Evolutionary conservation across 2,888 invertebrate genomes (phyloP).

Genomic region (Dicranocentrus wangi): DNA sequence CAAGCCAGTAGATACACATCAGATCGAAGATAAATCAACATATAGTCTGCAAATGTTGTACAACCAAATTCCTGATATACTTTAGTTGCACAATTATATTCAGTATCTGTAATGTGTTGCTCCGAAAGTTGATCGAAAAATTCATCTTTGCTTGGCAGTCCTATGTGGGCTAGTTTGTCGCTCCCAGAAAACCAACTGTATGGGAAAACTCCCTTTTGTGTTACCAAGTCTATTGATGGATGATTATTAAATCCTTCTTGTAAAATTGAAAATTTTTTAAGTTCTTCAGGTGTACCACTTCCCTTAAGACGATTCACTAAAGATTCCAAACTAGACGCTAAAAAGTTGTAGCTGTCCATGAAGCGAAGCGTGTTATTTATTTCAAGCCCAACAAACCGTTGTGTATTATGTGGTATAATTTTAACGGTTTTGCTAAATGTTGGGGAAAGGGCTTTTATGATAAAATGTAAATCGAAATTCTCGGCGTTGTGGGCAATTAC

Average conservation of each 20-base stretch:
- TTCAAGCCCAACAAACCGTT: background rate
- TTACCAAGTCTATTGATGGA: background rate
- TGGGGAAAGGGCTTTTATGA: background rate
- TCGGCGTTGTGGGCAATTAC: background rate
- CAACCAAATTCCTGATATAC: background rate
- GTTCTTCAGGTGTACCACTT: background rate
- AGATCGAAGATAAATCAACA: background rate
- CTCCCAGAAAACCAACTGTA: background rate
- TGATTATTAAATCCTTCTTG: background rate
- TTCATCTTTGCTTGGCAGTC: background rate
- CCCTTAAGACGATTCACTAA: background rate
- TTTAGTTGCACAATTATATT: background rate
- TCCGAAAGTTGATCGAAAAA: background rate
- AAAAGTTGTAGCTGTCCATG: background rate
- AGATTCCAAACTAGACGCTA: background rate
- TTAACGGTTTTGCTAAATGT: background rate
- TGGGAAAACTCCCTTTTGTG: background rate
- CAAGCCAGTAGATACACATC: background rate
- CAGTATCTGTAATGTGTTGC: background rate
- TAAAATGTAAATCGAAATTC: background rate
- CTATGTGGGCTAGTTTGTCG: background rate
- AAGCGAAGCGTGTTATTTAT: background rate
- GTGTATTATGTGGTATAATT: conserved; percentile 2
- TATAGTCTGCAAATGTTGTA: background rate
- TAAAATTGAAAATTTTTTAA: background rate